phyloP scores from a whole-genome alignment of 1,140 invertebrate genomes.

The Brachionus plicatilis region DNA sequence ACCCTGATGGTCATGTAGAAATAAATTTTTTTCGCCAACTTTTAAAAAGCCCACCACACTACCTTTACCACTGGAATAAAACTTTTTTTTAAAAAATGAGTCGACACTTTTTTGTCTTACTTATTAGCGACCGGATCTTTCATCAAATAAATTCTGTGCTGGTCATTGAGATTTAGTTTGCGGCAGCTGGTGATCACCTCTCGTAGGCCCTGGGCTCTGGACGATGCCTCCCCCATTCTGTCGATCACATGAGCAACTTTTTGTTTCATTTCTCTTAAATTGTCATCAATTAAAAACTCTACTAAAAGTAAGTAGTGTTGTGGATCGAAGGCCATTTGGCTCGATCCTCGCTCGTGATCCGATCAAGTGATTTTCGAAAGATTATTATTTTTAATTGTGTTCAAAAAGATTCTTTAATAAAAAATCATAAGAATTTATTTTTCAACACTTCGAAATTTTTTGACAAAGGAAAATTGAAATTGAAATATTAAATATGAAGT shows the following conservation, averaged over 20 bases:
- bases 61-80: constrained; percentile 46
- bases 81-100: not conserved
- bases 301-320: not conserved
- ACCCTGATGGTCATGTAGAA: constrained; percentile 52
- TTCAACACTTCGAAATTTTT: too few relatives aligned
- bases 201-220: constrained; percentile 53
- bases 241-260: constrained; percentile 51
- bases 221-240: constrained; percentile 53
- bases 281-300: not conserved
- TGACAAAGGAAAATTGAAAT: too few relatives aligned
- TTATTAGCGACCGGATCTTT: constrained; percentile 49
- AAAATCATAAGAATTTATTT: too few relatives aligned
- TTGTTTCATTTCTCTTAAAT: constrained; percentile 41
- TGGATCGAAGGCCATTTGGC: too few relatives aligned
- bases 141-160: constrained; percentile 54
- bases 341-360: too few relatives aligned
- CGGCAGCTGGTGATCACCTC: constrained; percentile 50
- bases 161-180: constrained; percentile 49
- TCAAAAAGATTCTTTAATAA: too few relatives aligned
- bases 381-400: too few relatives aligned
- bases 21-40: constrained; percentile 53
- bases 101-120: constrained; percentile 42
- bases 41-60: constrained; percentile 52
- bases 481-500: too few relatives aligned
- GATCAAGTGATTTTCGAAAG: too few relatives aligned